A percentile compares a stretch with the other conserved stretches of the same genome.
These are phyloP conservation scores for Perca schrenkii DNA, from an alignment of 2,113 vertebrate species.

Conservation along the genomic window DNA sequence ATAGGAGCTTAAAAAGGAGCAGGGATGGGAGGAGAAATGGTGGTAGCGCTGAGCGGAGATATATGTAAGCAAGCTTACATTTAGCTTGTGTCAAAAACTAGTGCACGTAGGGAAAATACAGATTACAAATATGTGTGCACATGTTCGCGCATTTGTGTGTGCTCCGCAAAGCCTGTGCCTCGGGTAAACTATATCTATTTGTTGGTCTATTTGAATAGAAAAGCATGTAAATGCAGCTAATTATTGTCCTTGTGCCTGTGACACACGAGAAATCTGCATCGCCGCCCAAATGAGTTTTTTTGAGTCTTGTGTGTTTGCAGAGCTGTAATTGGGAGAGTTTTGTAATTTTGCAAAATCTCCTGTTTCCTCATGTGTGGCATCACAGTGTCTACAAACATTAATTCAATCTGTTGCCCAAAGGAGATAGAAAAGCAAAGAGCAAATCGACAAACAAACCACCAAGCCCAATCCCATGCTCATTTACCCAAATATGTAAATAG, in stretches of 20 bases:
- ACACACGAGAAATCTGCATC: constrained; percentile 68
- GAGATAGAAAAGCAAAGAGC: constrained; percentile 84
- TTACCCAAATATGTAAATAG: constrained; percentile 86
- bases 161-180: constrained; percentile 23
- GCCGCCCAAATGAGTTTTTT: constrained; percentile 56
- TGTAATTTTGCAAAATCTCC: constrained; percentile 83
- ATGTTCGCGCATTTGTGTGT: constrained; percentile 21
- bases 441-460: constrained; percentile 85
- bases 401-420: constrained; percentile 87
- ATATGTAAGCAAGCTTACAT: constrained; percentile 54
- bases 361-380: constrained; percentile 82
- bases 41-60: constrained; percentile 45
- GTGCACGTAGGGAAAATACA: constrained; percentile 54
- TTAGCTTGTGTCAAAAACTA: constrained; percentile 57
- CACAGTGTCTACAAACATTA: constrained; percentile 84
- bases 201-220: constrained; percentile 77
- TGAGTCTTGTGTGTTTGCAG: constrained; percentile 75
- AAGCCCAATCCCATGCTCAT: constrained; percentile 80
- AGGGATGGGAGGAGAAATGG: constrained; percentile 46
- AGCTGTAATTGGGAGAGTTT: constrained; percentile 83
- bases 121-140: constrained; percentile 1
- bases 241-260: constrained; percentile 73
- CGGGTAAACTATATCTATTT: constrained; percentile 74
- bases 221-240: constrained; percentile 80
- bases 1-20: constrained; percentile 50